Conservation (phyloP, 2,888 invertebrate genomes). For the Nysson spinosus region DNA sequence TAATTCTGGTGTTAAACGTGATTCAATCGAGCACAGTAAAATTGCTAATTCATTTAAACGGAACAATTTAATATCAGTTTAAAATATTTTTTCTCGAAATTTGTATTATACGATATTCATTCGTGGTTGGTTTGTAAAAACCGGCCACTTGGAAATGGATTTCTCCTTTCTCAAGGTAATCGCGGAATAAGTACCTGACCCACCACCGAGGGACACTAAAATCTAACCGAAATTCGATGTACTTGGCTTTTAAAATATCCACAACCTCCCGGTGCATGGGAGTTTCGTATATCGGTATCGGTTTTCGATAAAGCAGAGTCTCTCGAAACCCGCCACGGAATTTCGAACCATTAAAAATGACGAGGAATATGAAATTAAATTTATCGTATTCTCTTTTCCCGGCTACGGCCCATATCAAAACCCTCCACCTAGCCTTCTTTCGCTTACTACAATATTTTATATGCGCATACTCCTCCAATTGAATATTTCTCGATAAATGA, state of each 20-base stretch:
- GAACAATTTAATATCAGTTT: too few species aligned
- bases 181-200: conserved; percentile 30
- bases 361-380: conserved; percentile 40
- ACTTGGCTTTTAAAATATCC: not conserved
- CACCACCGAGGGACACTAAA: conserved; percentile 15
- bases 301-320: conserved; percentile 42
- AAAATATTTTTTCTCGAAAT: too few species aligned
- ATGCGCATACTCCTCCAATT: not conserved
- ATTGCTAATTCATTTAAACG: too few species aligned
- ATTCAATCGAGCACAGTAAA: too few species aligned
- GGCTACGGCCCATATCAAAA: not conserved
- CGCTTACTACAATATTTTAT: too few species aligned
- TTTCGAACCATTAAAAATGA: conserved; percentile 37
- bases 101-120: too few species aligned
- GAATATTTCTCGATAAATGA: conserved; percentile 37
- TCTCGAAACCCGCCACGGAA: conserved; percentile 31
- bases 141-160: too few species aligned
- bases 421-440: conserved; percentile 1
- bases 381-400: conserved; percentile 28
- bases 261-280: not conserved
- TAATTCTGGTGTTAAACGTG: too few species aligned
- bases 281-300: conserved; percentile 43
- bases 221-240: conserved; percentile 36
- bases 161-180: conserved; percentile 30
- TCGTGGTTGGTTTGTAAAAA: too few species aligned